Evolutionary conservation across 53 echinoderm and acorn worm species (phyloP), one percentile per base, ranked within the genome.

Genomic region (Arbacia lixula): DNA sequence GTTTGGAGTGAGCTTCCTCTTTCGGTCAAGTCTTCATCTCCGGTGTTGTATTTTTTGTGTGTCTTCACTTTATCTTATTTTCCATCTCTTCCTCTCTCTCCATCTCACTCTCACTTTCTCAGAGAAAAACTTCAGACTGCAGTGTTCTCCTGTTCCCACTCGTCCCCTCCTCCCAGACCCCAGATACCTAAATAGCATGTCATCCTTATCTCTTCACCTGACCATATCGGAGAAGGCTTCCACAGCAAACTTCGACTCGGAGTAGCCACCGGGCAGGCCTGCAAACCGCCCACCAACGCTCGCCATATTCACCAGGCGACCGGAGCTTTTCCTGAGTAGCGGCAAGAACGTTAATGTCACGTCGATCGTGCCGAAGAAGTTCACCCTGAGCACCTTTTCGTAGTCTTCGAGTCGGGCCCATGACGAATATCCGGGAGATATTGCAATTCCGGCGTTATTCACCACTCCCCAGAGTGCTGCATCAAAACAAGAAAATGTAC

Each of bases 391-490:
- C 31, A 87, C 66, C 26, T 69, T 75, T 35, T 63, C 58, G 72
- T 89, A 84, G 12, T 78, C 74, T 14, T 86, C 71, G 26, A 74
- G 58, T 50, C 62, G 61, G 26, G 53, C 67, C 77, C 86, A 83
- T 43, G 86, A 89, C n/a, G 86, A 22, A 16, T 55, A 55, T 1
- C 75, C 76, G 1, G 40, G 20, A 32, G 84, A 36, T 8, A 77
- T 83, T 16, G 84, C 40, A n/a, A 92, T 73, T 4, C 93, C 93
- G 11, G 93, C 89, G 40, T 92, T 92, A 60, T 92, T 92, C 5
- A 92, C 89, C 53, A 93, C 56, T 25, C 93, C 93, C 93, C 93
- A 93, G 3, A 93, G 71, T 19, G 87, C 89, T 89, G 52, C 3
- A 72, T 6, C 19, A 21, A 9, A 38, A 67, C 0, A 37, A 67